phyloP scores from a whole-genome alignment of 2,888 invertebrate species.

The Nephrotoma guestfalica region DNA sequence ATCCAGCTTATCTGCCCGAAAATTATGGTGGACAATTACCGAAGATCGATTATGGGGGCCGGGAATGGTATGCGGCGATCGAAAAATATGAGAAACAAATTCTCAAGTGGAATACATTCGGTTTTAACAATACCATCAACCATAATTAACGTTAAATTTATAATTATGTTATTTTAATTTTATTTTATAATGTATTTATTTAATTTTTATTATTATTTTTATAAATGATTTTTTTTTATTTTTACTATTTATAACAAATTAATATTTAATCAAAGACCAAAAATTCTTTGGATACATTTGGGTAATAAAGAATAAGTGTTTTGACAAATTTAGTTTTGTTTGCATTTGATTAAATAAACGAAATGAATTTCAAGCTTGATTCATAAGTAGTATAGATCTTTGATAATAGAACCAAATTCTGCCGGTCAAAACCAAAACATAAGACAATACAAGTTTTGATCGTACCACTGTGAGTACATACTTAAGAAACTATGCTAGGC shows the following conservation, averaged over 20 bases:
- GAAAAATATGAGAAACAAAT: constrained; percentile 48
- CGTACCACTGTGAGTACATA: too few relatives aligned
- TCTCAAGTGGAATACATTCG: constrained; percentile 51
- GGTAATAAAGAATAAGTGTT: neutral
- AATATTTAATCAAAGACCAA: neutral
- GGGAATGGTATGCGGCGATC: constrained; percentile 63
- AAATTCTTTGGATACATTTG: neutral
- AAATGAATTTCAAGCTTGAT: too few relatives aligned
- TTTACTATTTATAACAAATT: neutral
- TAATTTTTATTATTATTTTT: neutral
- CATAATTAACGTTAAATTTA: neutral
- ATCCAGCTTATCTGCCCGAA: constrained; percentile 50
- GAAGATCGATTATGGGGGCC: constrained; percentile 59
- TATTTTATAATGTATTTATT: neutral
- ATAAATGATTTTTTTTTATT: neutral
- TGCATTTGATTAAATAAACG: too few relatives aligned
- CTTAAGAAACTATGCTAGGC: too few relatives aligned
- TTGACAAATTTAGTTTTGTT: too few relatives aligned
- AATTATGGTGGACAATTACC: constrained; percentile 65
- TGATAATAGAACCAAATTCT: neutral
- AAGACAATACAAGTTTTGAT: neutral
- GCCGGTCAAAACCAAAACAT: neutral
- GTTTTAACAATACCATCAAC: constrained; percentile 35
- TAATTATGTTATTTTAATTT: neutral
- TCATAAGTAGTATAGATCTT: too few relatives aligned